phyloP scores from a whole-genome alignment of 2,113 vertebrate species.

The Alces alces region DNA sequence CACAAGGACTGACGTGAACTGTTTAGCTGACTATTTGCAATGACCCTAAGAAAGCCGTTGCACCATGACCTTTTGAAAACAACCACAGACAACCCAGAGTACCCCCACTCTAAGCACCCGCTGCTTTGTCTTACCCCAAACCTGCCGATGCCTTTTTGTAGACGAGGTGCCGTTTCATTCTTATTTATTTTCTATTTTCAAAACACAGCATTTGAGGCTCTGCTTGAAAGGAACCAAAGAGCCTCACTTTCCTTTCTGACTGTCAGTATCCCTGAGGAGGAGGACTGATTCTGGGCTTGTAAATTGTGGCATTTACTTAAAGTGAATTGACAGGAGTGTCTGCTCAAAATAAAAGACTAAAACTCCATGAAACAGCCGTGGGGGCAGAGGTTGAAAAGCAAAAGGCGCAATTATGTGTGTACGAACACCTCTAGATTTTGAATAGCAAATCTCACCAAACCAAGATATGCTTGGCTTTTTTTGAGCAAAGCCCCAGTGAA shows the following conservation, averaged over 20 bases:
- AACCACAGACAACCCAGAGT: not conserved
- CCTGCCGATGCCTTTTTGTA: not conserved
- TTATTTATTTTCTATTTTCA: constrained; percentile 56
- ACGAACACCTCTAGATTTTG: not conserved
- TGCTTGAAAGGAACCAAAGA: constrained; percentile 22
- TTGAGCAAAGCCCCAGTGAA: not conserved
- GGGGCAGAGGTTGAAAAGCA: constrained; percentile 31
- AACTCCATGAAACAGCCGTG: not conserved
- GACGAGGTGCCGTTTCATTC: constrained; percentile 35
- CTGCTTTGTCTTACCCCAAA: not conserved
- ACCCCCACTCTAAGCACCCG: not conserved
- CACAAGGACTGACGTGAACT: not conserved
- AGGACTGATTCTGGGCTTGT: not conserved
- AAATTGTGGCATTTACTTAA: constrained; percentile 50
- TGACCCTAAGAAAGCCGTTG: not conserved
- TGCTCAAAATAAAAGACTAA: constrained; percentile 51
- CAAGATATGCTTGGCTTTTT: not conserved
- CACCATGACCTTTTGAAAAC: not conserved
- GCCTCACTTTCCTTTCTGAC: not conserved
- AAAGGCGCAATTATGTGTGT: constrained; percentile 17
- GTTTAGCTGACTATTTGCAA: not conserved
- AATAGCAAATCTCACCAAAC: constrained; percentile 22
- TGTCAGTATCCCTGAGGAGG: not conserved
- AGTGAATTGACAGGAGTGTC: constrained; percentile 22
- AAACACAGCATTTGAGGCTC: constrained; percentile 39